Conservation (phyloP, 2,113 vertebrate species). For the Micronycteris hirsuta region DNA sequence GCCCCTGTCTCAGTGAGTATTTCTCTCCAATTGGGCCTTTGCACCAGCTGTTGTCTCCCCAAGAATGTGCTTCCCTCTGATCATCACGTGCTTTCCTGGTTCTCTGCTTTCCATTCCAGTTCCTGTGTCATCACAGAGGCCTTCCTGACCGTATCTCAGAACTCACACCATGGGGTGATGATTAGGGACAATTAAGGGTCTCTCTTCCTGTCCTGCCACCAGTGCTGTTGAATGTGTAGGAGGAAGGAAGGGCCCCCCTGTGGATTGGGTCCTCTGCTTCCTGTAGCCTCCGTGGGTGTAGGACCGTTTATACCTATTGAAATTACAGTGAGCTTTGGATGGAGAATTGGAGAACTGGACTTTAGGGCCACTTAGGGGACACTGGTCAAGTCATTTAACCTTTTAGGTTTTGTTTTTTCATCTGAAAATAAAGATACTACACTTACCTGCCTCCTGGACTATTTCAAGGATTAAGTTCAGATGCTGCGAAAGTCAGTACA, state of each 20-base stretch:
- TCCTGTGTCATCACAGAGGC: rapidly evolving
- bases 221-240: rapidly evolving
- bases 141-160: background rate
- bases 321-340: background rate
- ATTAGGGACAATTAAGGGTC: background rate
- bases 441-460: background rate
- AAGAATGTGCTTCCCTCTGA: background rate
- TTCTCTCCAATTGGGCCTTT: background rate
- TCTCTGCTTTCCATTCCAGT: background rate
- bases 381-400: background rate
- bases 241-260: background rate
- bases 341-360: background rate
- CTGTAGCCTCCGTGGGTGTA: background rate
- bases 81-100: background rate
- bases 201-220: background rate
- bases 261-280: background rate
- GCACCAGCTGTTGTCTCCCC: background rate
- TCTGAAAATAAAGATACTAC: background rate
- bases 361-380: background rate
- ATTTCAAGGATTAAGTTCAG: background rate
- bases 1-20: background rate
- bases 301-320: background rate
- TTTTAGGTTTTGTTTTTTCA: background rate
- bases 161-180: rapidly evolving
- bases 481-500: background rate